phyloP scores from a whole-genome alignment of 2,797 vertebrate genomes.

The Myotis vivesi region DNA sequence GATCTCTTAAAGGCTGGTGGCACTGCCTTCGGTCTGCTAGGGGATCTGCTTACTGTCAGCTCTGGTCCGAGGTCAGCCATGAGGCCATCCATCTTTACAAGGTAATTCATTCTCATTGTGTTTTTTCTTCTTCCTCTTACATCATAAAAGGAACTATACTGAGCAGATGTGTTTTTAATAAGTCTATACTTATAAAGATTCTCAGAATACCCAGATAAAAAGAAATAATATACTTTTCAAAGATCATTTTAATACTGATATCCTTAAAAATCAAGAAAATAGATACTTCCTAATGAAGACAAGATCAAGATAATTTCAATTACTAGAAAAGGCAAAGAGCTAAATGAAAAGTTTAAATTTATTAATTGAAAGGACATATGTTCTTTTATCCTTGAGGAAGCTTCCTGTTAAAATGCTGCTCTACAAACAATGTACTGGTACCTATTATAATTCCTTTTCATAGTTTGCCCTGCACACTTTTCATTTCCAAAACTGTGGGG shows the following conservation, averaged over 20 bases:
- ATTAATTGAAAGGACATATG: background rate
- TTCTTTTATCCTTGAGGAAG: background rate
- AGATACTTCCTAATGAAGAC: background rate
- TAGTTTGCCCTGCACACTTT: background rate
- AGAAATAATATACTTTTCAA: slow-evolving; percentile 34
- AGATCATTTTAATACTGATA: background rate
- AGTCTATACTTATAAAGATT: slow-evolving; percentile 4
- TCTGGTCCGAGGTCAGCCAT: background rate
- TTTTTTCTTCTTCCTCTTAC: background rate
- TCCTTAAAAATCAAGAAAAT: slow-evolving; percentile 32
- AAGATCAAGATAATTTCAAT: background rate
- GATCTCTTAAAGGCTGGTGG: background rate
- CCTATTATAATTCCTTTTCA: background rate
- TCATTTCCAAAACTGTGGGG: slow-evolving; percentile 32
- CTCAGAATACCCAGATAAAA: background rate
- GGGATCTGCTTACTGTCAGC: background rate
- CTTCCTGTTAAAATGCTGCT: background rate
- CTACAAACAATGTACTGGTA: background rate
- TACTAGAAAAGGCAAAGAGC: background rate
- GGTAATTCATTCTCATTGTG: background rate
- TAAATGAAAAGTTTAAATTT: slow-evolving; percentile 39
- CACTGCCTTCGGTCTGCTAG: background rate
- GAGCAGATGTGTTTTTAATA: slow-evolving; percentile 30
- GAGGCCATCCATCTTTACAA: background rate
- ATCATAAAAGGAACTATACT: background rate